Evolutionary conservation across 2,113 vertebrate species (phyloP).

Genomic region (Scomber japonicus): DNA sequence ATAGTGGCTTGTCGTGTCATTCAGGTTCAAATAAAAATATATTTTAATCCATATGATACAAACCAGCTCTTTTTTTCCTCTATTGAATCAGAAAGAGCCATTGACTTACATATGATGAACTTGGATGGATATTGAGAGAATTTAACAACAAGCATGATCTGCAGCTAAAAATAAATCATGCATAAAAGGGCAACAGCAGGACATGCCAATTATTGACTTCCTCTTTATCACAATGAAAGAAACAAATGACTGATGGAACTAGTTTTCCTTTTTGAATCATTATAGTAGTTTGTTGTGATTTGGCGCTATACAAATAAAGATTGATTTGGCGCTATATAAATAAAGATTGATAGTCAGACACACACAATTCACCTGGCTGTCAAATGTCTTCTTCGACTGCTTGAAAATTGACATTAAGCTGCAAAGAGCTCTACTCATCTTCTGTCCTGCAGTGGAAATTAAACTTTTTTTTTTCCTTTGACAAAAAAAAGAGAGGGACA

Average conservation of each 20-base stretch:
- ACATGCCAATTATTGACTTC: not conserved
- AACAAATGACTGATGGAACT: slow-evolving; percentile 9
- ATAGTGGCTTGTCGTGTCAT: too few species aligned
- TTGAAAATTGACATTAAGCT: slow-evolving; percentile 13
- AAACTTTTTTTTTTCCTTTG: too few species aligned
- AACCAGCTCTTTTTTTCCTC: not conserved
- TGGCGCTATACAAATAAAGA: too few species aligned
- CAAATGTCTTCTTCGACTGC: slow-evolving; percentile 7
- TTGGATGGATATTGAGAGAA: slow-evolving; percentile 4
- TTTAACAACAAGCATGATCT: not conserved
- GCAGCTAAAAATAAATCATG: slow-evolving; percentile 8
- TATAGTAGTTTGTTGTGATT: too few species aligned
- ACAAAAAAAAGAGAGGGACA: too few species aligned
- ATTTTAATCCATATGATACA: not conserved
- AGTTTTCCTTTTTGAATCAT: slow-evolving; percentile 22
- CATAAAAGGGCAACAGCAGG: not conserved
- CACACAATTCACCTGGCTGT: not conserved
- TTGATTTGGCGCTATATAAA: too few species aligned
- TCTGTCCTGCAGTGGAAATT: not conserved
- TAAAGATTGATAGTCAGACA: too few species aligned
- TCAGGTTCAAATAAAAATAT: too few species aligned
- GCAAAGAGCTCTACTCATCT: not conserved
- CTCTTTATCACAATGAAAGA: not conserved
- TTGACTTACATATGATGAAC: not conserved
- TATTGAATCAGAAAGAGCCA: not conserved